Percentiles rank a stretch among this genome's conserved stretches.
Evolutionary conservation across 2,888 invertebrate species (phyloP).

Genomic region (Euzetes globulus): DNA sequence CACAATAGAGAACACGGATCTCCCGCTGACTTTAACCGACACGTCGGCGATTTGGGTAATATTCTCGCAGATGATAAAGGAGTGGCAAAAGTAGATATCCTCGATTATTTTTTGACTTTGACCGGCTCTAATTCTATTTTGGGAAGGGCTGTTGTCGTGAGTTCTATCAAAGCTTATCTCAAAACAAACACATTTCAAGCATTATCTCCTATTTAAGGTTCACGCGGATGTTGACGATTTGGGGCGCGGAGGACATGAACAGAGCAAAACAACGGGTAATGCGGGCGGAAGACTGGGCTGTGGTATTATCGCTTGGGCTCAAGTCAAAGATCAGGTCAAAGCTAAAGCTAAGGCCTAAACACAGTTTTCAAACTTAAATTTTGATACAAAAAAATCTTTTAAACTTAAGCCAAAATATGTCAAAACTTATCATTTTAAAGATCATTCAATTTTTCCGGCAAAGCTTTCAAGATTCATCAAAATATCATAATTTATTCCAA

Average conservation of each 20-base stretch:
- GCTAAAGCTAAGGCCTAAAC: neutral
- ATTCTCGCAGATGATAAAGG: slow-evolving; percentile 60
- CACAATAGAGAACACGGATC: slow-evolving; percentile 59
- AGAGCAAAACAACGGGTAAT: slow-evolving; percentile 52
- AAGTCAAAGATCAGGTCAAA: neutral
- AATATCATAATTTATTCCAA: too few species aligned
- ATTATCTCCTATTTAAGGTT: too few species aligned
- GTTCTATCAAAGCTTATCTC: slow-evolving; percentile 11
- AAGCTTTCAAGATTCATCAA: too few species aligned
- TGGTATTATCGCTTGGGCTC: slow-evolving; percentile 48
- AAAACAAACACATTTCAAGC: neutral
- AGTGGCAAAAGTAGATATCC: slow-evolving; percentile 59
- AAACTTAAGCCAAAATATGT: too few species aligned
- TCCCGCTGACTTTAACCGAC: slow-evolving; percentile 31
- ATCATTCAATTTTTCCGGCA: too few species aligned
- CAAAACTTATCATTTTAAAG: too few species aligned
- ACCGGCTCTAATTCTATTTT: slow-evolving; percentile 66
- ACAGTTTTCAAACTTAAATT: too few species aligned
- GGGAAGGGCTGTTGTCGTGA: slow-evolving; percentile 71
- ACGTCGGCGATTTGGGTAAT: slow-evolving; percentile 56
- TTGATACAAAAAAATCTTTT: too few species aligned
- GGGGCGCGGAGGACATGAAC: slow-evolving; percentile 48
- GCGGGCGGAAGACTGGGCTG: slow-evolving; percentile 53
- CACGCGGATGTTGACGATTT: slow-evolving; percentile 52
- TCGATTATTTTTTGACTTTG: slow-evolving; percentile 59